Evolutionary conservation across 2,797 vertebrate species (phyloP), one percentile per base, ranked within the genome.

Genomic region (Typhlichthys subterraneus): DNA sequence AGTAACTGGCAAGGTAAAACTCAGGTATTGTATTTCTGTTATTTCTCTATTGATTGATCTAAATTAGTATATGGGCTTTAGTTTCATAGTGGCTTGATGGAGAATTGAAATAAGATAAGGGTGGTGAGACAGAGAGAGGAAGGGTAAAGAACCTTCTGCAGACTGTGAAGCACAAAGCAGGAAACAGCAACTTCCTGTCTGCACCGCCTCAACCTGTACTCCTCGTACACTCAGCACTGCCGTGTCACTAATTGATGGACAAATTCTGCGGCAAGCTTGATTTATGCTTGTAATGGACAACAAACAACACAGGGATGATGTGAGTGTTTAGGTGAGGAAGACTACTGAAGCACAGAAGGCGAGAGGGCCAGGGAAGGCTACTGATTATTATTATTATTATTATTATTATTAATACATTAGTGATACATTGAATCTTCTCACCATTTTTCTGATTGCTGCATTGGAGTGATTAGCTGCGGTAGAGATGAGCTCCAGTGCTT

Each of bases 391-490:
- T 13, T 4, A 17, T 17, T 17, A 17, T 17, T 17, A 2, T 19
- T 9, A 12, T 6, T 5, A 42, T 12, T 53, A 50, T 23, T 0
- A 33, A 9, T 12, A 17, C 38, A 46, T 12, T 7, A 7, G 19
- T 23, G 46, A 13, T 2, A 12, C 15, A 0, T 14, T 53, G 17
- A 17, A n/a, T 65, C 61, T 38, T 85, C 95, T 94, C 79, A 99
- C 97, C 97, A 98, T 97, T 88, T 99, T 98, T 69, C 94, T 92
- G 82, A 99, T 99, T 71, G 97, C 97, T 19, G 96, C 94, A 0
- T 99, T 99, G 33, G 97, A 99, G 77, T 99, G 97, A 83, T 98
- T 96, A 0, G 97, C 97, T 48, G 97, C 97, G 0, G 95, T 99
- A 3, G 97, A 96, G 79, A 99, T 99, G 13, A 99, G 92, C 85